Base-by-base conservation (phyloP, 2,888 invertebrate species). In the Sminthurinus aureus region DNA sequence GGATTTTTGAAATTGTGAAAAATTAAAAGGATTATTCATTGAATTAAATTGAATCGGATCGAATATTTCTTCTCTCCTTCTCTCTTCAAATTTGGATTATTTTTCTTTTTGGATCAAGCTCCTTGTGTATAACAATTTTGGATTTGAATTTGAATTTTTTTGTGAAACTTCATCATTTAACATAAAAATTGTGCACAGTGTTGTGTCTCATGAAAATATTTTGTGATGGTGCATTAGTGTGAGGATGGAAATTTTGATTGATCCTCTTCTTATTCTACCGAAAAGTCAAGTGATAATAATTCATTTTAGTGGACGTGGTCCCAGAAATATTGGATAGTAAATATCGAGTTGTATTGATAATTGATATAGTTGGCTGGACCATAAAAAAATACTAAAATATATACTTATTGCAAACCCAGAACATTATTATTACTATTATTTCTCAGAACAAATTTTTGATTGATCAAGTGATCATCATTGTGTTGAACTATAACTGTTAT, bases 241-340 rank as follows among this genome's bases (percentile, higher is more conserved):
- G 82, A 86, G 86, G 84, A 87, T 87, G 87, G 87, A 87, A 87
- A 83, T 83, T 85, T 77, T 18, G 24, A 69, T 75, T 76, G 22
- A 58, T 83, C 82, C 78, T 66, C 64, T 77, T 85, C 81, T 24
- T 71, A 13, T 58, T 58, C 18, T 71, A 75, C 67, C 83, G 76
- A 66, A 81, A 26, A 73, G 83, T 83, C 79, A 82, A 77, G 80
- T 85, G 58, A 83, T 79, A 77, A 81, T 83, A 79, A 84, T 86
- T 71, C 82, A 87, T 77, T 88, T 88, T 85, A 86, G 83, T 84
- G 88, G 88, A 81, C 78, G 88, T 85, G 88, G 88, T 81, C 87
- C 88, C 38, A 84, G 87, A 82, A 88, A 88, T 83, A 87, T 88
- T 86, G 88, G 88, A 82, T 88, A 84, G 85, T 22, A 38, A 38